Percentiles rank a stretch among this genome's conserved stretches.
Evolutionary conservation across 53 echinoderm and acorn worm species (phyloP).

Genomic region (Luidia sarsii): DNA sequence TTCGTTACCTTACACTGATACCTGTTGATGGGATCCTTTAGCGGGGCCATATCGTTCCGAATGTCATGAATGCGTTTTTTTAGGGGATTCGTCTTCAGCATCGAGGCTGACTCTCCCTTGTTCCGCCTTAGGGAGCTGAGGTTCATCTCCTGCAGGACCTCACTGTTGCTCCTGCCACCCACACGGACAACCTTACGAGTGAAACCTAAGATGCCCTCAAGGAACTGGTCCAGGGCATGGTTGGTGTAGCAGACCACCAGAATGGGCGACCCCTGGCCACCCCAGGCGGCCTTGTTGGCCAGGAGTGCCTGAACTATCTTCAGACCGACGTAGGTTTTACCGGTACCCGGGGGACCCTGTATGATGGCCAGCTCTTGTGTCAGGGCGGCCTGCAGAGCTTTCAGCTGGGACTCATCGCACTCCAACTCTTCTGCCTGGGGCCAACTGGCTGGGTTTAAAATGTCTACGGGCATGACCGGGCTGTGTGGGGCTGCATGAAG

Average conservation of each 20-base stretch:
- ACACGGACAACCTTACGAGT: conserved; percentile 74
- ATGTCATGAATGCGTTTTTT: conserved; percentile 31
- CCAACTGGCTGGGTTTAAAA: conserved; percentile 51
- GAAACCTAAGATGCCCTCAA: conserved; percentile 79
- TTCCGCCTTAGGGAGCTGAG: conserved; percentile 67
- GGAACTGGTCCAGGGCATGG: conserved; percentile 95
- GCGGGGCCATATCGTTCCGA: conserved; percentile 29
- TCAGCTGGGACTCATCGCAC: conserved; percentile 75
- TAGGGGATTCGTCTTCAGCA: too few relatives aligned
- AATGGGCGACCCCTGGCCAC: conserved; percentile 53
- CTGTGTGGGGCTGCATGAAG: too few relatives aligned
- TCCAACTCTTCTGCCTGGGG: conserved; percentile 45
- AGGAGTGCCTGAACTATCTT: conserved; percentile 86
- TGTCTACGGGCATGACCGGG: neutral
- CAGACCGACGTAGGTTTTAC: conserved; percentile 93
- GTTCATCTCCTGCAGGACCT: conserved; percentile 68
- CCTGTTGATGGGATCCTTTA: conserved; percentile 49
- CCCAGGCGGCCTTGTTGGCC: conserved; percentile 69
- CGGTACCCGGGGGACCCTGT: conserved; percentile 96
- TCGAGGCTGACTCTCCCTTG: too few relatives aligned
- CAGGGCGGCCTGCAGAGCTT: conserved; percentile 79
- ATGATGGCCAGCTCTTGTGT: conserved; percentile 85
- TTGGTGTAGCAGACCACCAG: conserved; percentile 88
- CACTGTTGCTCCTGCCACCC: conserved; percentile 87
- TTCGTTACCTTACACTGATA: conserved; percentile 48